Evolutionary conservation across 1,140 invertebrate genomes (phyloP).

Genomic region (Nymphalis io): DNA sequence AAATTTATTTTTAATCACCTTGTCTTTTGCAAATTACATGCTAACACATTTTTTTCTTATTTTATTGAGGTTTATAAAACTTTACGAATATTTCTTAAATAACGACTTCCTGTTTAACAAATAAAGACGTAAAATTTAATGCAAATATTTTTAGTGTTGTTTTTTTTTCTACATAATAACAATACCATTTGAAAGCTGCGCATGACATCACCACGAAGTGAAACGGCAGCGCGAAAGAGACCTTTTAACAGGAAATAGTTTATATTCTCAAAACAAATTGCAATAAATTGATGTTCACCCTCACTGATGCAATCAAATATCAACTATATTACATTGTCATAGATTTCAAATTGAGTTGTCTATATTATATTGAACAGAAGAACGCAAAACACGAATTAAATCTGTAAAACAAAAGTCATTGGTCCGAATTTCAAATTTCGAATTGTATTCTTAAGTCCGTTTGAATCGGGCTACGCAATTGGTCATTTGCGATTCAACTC

Average conservation of each 20-base stretch:
- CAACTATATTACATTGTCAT: slow-evolving; percentile 26
- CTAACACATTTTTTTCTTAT: no score
- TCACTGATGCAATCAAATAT: slow-evolving; percentile 25
- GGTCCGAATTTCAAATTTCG: slow-evolving; percentile 71
- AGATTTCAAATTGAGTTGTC: slow-evolving; percentile 39
- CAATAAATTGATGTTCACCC: slow-evolving; percentile 58
- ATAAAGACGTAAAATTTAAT: slow-evolving; percentile 29
- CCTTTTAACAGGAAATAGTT: slow-evolving; percentile 78
- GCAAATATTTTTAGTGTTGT: slow-evolving; percentile 22
- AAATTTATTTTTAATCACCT: no score
- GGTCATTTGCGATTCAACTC: slow-evolving; percentile 73
- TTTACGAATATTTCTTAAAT: neutral
- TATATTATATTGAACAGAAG: slow-evolving; percentile 15
- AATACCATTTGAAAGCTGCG: slow-evolving; percentile 53
- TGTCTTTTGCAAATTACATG: no score
- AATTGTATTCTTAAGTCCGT: slow-evolving; percentile 58
- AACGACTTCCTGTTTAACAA: slow-evolving; percentile 26
- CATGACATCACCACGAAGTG: slow-evolving; percentile 70
- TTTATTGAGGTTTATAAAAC: neutral
- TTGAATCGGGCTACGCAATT: slow-evolving; percentile 61
- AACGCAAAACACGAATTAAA: slow-evolving; percentile 51
- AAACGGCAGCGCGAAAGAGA: slow-evolving; percentile 66
- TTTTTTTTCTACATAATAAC: slow-evolving; percentile 27
- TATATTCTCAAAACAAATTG: slow-evolving; percentile 76
- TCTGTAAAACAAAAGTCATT: slow-evolving; percentile 65